phyloP scores from a whole-genome alignment of 2,888 invertebrate species.

The Branchellion lobata region DNA sequence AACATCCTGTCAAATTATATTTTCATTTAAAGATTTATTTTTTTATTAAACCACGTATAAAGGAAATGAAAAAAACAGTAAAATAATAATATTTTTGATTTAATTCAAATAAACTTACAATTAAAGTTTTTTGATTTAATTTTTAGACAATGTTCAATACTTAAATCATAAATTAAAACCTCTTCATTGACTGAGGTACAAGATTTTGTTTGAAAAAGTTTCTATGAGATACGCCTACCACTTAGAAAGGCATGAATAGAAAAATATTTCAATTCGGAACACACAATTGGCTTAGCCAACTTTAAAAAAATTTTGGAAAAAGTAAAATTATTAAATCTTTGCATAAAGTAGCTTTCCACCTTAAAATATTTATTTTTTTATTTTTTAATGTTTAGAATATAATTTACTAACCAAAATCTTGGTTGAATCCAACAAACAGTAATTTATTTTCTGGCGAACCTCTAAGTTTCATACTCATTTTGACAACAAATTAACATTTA shows the following conservation, averaged over 20 bases:
- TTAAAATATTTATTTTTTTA: no score
- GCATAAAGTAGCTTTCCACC: no score
- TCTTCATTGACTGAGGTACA: not conserved
- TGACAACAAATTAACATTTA: no score
- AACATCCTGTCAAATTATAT: slow-evolving; percentile 75
- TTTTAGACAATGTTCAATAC: no score
- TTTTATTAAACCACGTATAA: not conserved
- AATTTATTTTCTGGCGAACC: not conserved
- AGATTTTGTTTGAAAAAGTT: not conserved
- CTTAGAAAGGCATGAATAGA: not conserved
- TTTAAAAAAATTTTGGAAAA: no score
- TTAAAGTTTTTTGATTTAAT: no score
- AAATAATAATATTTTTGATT: slow-evolving; percentile 12
- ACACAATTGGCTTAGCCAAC: no score
- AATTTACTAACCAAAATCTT: not conserved
- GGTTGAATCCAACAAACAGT: slow-evolving; percentile 6
- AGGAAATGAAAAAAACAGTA: not conserved
- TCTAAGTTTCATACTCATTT: not conserved
- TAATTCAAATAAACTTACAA: no score
- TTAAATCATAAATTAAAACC: no score
- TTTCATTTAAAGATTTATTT: no score
- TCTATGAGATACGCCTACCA: not conserved
- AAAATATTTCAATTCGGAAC: slow-evolving; percentile 12
- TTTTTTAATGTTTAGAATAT: no score
- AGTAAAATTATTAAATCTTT: no score